Evolutionary conservation across 2,888 invertebrate species (phyloP), one percentile per base, ranked within the genome.

Genomic region (Cataglyphis albicans): DNA sequence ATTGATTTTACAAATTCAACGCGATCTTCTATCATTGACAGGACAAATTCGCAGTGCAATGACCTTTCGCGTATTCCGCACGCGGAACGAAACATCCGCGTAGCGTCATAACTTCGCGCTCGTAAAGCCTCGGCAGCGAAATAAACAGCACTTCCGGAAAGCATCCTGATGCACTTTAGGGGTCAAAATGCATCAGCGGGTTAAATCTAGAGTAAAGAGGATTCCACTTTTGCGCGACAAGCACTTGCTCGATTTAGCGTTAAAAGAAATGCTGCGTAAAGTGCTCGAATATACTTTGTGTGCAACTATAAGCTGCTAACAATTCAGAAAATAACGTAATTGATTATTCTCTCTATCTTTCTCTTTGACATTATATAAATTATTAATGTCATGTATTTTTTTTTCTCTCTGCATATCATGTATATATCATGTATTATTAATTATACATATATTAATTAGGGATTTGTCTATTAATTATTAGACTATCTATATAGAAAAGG

Each of bases 11-110:
- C 87, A 68, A 0, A 87, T 88, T 87, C 84, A 35, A 85, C 73
- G 76, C 67, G 90, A 88, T 83, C 86, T 89, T 86, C 83, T 85
- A 59, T 82, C 84, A 52, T n/a, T n/a, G 84, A 68, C 84, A 82
- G 81, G 83, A 89, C 52, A 52, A 87, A 86, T 89, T 87, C 81
- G 78, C 82, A 87, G 92, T 92, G 87, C 92, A 91, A 86, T 92
- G 92, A 92, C 90, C 92, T 78, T 76, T 63, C 52, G 75, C 29
- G 65, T 72, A 65, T 83, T 83, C 61, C 68, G 84, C 74, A 76
- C 35, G 25, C 72, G 73, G 63, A 55, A 38, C 52, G 21, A 32
- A 80, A 70, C 59, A 59, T 18, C 44, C 73, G 67, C 84, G 75
- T 64, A 81, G 83, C 89, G 72, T 89, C 85, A 82, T 88, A 87